These are phyloP conservation scores for Drosophila ohnishii DNA, from an alignment of 1,140 invertebrate genomes.

Conservation along the genomic window DNA sequence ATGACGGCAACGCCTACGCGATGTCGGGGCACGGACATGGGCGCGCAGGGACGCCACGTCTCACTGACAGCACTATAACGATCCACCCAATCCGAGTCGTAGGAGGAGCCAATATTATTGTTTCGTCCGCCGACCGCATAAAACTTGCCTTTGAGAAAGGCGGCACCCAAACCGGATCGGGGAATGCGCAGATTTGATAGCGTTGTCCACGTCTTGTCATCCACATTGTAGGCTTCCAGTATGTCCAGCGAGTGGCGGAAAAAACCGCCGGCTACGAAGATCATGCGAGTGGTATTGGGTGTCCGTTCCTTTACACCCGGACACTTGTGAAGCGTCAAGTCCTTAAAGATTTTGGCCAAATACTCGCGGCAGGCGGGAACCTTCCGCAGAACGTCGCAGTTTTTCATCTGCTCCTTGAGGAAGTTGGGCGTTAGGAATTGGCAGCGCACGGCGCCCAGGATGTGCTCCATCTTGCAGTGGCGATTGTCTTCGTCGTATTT, in stretches of 20 bases:
- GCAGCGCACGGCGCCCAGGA: slow-evolving; percentile 93
- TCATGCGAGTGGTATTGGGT: slow-evolving; percentile 93
- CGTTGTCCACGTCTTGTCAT: slow-evolving; percentile 92
- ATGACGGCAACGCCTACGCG: slow-evolving; percentile 95
- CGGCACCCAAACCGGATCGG: slow-evolving; percentile 93
- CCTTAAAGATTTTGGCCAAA: slow-evolving; percentile 94
- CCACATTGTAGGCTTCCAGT: slow-evolving; percentile 93
- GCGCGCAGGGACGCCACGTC: slow-evolving; percentile 89
- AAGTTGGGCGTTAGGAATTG: slow-evolving; percentile 96
- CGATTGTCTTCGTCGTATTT: slow-evolving; percentile 93
- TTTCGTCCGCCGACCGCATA: slow-evolving; percentile 96
- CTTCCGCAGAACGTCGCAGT: slow-evolving; percentile 94
- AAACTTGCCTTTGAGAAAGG: slow-evolving; percentile 91
- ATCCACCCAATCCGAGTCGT: slow-evolving; percentile 91
- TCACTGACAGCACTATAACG: slow-evolving; percentile 83
- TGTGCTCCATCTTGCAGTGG: slow-evolving; percentile 92
- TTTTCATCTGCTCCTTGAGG: slow-evolving; percentile 94
- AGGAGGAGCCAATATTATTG: slow-evolving; percentile 92
- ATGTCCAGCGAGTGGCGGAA: slow-evolving; percentile 92
- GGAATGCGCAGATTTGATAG: slow-evolving; percentile 91
- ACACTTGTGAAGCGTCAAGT: slow-evolving; percentile 92
- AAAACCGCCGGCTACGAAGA: slow-evolving; percentile 96
- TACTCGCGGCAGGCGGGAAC: slow-evolving; percentile 94
- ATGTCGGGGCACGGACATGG: slow-evolving; percentile 93
- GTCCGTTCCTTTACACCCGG: slow-evolving; percentile 91